Percentiles rank a stretch among this genome's conserved stretches.
Conservation (phyloP, 2,797 vertebrate species). For the Morelia viridis region DNA sequence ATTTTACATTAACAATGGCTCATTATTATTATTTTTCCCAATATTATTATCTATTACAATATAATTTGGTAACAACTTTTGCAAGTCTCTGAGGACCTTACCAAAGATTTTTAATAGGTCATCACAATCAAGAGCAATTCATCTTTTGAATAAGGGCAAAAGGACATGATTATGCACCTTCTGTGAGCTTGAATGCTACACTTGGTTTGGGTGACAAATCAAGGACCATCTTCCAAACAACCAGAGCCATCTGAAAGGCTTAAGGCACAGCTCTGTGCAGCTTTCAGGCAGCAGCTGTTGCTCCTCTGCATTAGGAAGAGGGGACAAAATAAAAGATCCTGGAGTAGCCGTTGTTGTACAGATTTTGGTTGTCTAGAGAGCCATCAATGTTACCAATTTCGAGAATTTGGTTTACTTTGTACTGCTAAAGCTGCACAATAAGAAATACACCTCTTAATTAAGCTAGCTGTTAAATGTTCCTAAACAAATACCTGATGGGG, state of each 20-base stretch:
- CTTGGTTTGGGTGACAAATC: neutral
- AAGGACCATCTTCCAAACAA: neutral
- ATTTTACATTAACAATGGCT: neutral
- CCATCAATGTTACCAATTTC: neutral
- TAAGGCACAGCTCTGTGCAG: neutral
- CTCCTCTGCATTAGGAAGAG: too few species aligned
- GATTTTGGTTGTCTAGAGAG: neutral
- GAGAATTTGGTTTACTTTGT: neutral
- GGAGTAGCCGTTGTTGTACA: neutral
- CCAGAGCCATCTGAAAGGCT: neutral
- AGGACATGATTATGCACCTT: neutral
- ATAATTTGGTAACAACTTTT: neutral
- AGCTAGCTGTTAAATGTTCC: constrained; percentile 15
- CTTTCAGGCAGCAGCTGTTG: neutral
- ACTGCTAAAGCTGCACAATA: neutral
- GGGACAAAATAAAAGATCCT: neutral
- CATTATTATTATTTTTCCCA: neutral
- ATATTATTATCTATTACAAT: neutral
- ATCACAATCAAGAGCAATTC: neutral
- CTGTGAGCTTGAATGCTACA: neutral
- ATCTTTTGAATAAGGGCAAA: neutral
- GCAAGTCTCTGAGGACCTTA: neutral
- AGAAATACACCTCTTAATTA: neutral
- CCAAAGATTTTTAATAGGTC: neutral
- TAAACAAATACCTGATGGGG: neutral